Evolutionary conservation across 2,113 vertebrate genomes (phyloP), one percentile per base, ranked within the genome.

Genomic region (Melanerpes aurifrons): DNA sequence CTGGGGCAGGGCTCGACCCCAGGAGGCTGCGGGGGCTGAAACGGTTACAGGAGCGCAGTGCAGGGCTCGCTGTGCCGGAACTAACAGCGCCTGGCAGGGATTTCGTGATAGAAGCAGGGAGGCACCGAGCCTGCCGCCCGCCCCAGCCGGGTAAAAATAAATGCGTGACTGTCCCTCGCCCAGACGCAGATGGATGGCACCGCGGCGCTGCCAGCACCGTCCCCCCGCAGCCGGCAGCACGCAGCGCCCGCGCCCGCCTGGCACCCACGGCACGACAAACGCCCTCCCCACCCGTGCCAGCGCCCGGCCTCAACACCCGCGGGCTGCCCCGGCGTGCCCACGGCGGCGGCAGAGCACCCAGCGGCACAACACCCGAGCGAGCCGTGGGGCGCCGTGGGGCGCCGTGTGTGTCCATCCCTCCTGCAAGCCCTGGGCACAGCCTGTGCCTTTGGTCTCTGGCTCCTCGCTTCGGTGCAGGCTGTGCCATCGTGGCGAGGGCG

Each of bases 21-120:
- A 15, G 45, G 57, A 75, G 67, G 26, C 64, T 0, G 0, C 63
- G 47, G 69, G 85, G 57, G 17, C 89, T 3, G 94, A 97, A 97
- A 93, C 24, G 67, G 95, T 96, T 96, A 96, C 91, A 54, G 87
- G 82, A 90, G 92, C n/a, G 0, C 16, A 0, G 64, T 28, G 1
- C 92, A 74, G 82, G 94, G 92, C 87, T 97, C 86, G 18, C 86
- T 93, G 94, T 87, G 94, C 93, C 96, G 96, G 95, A 97, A 97
- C 89, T 97, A 97, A 97, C 84, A 86, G 93, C 26, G 80, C 95
- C 97, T 90, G 53, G 87, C 91, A 92, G 96, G 95, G 94, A 96
- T 97, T 97, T 96, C 95, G 94, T 97, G 96, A 95, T 96, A 96
- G 95, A 96, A 96, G 90, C 95, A 86, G 89, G 91, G 88, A 96